Percentiles rank a stretch among this genome's conserved stretches.
Conservation (phyloP, 2,113 vertebrate genomes). For the Callopanchax toddi region DNA sequence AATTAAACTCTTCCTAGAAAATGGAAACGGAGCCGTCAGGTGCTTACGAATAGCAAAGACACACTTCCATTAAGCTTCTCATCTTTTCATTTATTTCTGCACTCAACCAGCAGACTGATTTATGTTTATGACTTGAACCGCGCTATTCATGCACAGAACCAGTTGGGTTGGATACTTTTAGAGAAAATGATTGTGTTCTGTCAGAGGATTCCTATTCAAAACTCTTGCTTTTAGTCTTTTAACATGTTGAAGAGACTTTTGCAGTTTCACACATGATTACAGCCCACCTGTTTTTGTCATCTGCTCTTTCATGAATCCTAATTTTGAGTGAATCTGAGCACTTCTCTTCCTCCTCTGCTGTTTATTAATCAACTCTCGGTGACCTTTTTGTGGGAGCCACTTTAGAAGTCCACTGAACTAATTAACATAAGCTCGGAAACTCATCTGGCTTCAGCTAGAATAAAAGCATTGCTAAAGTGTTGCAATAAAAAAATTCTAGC, state of each 20-base stretch:
- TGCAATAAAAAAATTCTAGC: not conserved
- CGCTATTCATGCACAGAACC: conserved; percentile 31
- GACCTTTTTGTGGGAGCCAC: conserved; percentile 12
- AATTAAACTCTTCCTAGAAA: conserved; percentile 34
- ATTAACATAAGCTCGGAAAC: conserved; percentile 3
- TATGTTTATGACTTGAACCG: conserved; percentile 41
- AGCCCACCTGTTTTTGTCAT: conserved; percentile 1
- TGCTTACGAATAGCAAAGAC: conserved; percentile 49
- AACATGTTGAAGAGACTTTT: conserved; percentile 51
- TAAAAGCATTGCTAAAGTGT: not conserved
- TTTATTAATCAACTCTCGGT: conserved; percentile 9
- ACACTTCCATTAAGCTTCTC: conserved; percentile 34
- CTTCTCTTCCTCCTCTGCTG: not conserved
- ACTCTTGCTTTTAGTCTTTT: conserved; percentile 26
- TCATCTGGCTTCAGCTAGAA: not conserved
- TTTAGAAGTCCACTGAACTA: conserved; percentile 4
- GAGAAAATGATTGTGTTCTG: conserved; percentile 48
- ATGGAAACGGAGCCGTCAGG: conserved; percentile 23
- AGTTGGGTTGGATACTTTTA: conserved; percentile 25
- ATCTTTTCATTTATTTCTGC: conserved; percentile 47
- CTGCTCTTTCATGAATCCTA: conserved; percentile 29
- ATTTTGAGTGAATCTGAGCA: conserved; percentile 34
- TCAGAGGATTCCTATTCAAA: conserved; percentile 16
- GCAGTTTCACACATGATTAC: conserved; percentile 34
- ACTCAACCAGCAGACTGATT: conserved; percentile 43